A percentile compares a stretch with the other conserved stretches of the same genome.
These are phyloP conservation scores for Stichodactyla mertensii DNA, from an alignment of 64 coral and sea anemone species.

Conservation along the genomic window DNA sequence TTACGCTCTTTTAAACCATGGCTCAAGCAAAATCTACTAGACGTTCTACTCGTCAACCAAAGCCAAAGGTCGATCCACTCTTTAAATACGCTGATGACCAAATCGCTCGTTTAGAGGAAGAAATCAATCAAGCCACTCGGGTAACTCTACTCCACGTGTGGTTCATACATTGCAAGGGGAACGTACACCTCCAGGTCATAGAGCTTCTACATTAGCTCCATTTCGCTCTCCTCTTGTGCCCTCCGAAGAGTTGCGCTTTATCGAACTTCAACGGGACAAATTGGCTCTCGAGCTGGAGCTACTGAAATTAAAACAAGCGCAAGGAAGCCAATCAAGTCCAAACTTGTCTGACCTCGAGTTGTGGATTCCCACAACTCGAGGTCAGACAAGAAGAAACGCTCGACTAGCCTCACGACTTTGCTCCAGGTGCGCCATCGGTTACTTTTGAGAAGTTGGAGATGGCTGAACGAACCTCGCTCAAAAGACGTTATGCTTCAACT, in stretches of 20 bases:
- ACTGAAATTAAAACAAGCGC: not conserved
- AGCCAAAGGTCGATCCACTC: not conserved
- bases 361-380: not conserved
- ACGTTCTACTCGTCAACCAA: not conserved
- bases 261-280: not conserved
- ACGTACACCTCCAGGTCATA: not conserved
- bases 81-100: not conserved
- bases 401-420: slow-evolving; percentile 1
- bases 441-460: slow-evolving; percentile 6
- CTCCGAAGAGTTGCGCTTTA: not conserved
- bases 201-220: not conserved
- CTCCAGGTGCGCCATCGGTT: not conserved
- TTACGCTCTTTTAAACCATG: not conserved
- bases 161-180: not conserved
- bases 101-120: not conserved
- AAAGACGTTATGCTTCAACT: slow-evolving; percentile 14
- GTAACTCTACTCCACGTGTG: not conserved
- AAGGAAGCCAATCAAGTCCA: not conserved
- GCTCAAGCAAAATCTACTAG: not conserved
- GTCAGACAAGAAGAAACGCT: not conserved
- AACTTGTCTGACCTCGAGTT: too few relatives aligned
- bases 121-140: not conserved
- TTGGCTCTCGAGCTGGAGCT: not conserved
- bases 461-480: not conserved
- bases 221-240: not conserved